phyloP scores from a whole-genome alignment of 2,888 invertebrate species.

The Endotricha flammealis region DNA sequence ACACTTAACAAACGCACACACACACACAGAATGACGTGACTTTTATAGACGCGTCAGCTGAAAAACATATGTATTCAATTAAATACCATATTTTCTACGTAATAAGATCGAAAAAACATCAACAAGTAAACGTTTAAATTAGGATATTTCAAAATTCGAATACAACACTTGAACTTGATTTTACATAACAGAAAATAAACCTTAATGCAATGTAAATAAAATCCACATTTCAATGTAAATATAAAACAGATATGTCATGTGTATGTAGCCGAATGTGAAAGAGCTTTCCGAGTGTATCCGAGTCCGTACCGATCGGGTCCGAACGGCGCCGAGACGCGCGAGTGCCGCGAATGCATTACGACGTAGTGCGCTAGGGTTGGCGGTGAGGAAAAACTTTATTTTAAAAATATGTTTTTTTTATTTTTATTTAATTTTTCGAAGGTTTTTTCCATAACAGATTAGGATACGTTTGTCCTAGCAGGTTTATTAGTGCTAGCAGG shows the following conservation, averaged over 20 bases:
- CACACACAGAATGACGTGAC: constrained; percentile 40
- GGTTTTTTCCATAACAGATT: too few relatives aligned
- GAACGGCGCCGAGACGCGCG: constrained; percentile 71
- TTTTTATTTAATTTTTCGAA: too few relatives aligned
- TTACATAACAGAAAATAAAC: too few relatives aligned
- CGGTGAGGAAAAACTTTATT: constrained; percentile 39
- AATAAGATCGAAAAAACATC: constrained; percentile 34
- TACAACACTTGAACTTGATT: constrained; percentile 50
- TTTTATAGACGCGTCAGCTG: constrained; percentile 73
- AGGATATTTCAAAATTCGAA: constrained; percentile 72
- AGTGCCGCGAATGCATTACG: constrained; percentile 73
- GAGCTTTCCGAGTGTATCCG: constrained; percentile 67
- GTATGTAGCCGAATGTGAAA: constrained; percentile 63
- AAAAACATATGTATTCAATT: constrained; percentile 40
- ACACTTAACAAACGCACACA: constrained; percentile 33
- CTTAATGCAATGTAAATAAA: too few relatives aligned
- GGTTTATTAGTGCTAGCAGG: too few relatives aligned
- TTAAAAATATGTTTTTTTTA: too few relatives aligned
- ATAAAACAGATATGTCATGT: constrained; percentile 60
- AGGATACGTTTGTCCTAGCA: too few relatives aligned
- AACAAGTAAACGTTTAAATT: constrained; percentile 46
- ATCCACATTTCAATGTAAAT: constrained; percentile 26
- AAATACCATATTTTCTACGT: constrained; percentile 24
- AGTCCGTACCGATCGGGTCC: constrained; percentile 74
- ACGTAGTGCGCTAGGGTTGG: constrained; percentile 58